Percentiles rank a stretch among this genome's conserved stretches.
Conservation (phyloP, 2,797 vertebrate species). For the Falco berigora region DNA sequence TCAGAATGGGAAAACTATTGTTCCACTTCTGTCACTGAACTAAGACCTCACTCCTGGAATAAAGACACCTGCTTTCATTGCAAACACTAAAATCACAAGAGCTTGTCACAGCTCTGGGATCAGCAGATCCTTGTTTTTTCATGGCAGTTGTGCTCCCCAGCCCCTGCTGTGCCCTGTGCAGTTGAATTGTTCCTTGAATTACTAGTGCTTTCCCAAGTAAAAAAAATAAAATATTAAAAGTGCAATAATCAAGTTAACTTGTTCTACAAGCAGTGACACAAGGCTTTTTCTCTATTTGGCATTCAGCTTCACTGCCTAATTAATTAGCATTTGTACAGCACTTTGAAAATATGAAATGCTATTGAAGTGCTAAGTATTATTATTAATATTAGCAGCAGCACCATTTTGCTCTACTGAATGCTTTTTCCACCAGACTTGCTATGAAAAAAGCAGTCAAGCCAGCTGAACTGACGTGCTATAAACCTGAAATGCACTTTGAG, state of each 20-base stretch:
- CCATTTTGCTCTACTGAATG: constrained; percentile 18
- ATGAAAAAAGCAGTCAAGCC: not conserved
- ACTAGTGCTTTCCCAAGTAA: not conserved
- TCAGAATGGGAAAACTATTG: not conserved
- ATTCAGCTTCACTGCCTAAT: constrained; percentile 30
- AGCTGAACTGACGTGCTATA: not conserved
- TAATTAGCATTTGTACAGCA: constrained; percentile 53
- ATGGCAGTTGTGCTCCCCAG: not conserved
- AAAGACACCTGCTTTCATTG: not conserved
- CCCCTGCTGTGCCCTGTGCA: not conserved
- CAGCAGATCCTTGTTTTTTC: not conserved
- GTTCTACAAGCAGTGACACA: not conserved
- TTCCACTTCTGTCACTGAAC: not conserved
- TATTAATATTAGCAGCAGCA: constrained; percentile 44
- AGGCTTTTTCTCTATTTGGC: constrained; percentile 4
- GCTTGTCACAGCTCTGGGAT: not conserved
- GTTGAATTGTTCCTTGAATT: not conserved
- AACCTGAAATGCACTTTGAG: not conserved
- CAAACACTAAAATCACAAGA: not conserved
- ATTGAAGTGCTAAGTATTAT: constrained; percentile 36
- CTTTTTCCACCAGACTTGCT: constrained; percentile 18
- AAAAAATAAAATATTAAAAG: not conserved
- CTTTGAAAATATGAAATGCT: constrained; percentile 30
- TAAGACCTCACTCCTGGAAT: not conserved
- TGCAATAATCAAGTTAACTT: constrained; percentile 33